Base-by-base conservation (phyloP, 2,888 invertebrate species). In the Crematogaster levior region DNA sequence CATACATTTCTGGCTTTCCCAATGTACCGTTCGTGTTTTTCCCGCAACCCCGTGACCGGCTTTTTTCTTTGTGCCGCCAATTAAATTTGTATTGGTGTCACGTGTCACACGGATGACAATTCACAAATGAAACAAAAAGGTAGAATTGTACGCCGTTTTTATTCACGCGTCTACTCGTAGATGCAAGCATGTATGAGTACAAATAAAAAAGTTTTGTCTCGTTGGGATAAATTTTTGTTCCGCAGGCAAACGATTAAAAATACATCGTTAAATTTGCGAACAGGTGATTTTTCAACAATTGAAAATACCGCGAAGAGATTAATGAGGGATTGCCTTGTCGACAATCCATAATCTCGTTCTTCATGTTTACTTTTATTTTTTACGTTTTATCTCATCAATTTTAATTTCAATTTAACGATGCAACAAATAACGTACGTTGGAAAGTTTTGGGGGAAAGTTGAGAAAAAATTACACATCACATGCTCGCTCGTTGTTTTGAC, bases 21-120 rank as follows among this genome's bases (percentile, higher is more conserved):
- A 30, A 77, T 56, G 43, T 58, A 58, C 21, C 34, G 77, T 30
- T 15, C 21, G 12, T 34, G 56, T 68, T 77, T 68, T 77, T 77
- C 66, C 43, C 30, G 43, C 61, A 21, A 30, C 18, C 7, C 56
- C 30, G 37, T 43, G 53, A 30, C 24, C 12, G 24, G 24, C 56
- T 65, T 77, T 77, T 77, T 77, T 70, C 68, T 77, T 77, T 77
- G 77, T 12, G 24, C 43, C 56, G 56, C 70, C 77, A 77, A 77
- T 77, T 77, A 77, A 77, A 77, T 77, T 77, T 77, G 77, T 77
- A 77, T 77, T 77, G 77, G 70, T 77, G 56, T 77, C 77, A 77
- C 77, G 68, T 77, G 77, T 77, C 70, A 77, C 24, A 12, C 34
- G 56, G 70, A 43, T 77, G 68, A 77, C 77, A 77, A 77, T 77